Percentiles rank a stretch among this genome's conserved stretches.
Evolutionary conservation across 2,797 vertebrate species (phyloP).

Genomic region (Falco novaeseelandiae): DNA sequence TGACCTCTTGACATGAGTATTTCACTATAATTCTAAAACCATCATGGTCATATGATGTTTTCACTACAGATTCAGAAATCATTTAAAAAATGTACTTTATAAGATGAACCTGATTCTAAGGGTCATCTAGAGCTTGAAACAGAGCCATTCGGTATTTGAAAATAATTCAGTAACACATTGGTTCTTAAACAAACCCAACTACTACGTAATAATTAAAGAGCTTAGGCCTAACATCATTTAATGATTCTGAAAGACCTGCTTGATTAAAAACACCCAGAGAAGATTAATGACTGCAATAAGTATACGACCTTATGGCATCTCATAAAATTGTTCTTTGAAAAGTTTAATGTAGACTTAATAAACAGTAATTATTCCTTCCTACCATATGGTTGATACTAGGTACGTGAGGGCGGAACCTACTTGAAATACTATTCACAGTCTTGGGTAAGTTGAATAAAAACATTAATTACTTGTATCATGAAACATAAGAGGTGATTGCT

Average conservation of each 20-base stretch:
- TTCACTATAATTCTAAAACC: not conserved
- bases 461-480: slow-evolving; percentile 33
- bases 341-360: slow-evolving; percentile 60
- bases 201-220: not conserved
- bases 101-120: not conserved
- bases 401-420: not conserved
- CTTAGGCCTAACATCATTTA: not conserved
- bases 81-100: not conserved
- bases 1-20: not conserved
- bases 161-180: not conserved
- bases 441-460: slow-evolving; percentile 45
- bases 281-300: slow-evolving; percentile 61
- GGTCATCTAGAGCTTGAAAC: not conserved
- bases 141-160: not conserved
- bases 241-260: not conserved
- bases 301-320: slow-evolving; percentile 49
- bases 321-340: slow-evolving; percentile 51
- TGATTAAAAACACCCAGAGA: slow-evolving; percentile 49
- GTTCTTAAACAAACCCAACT: not conserved
- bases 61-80: not conserved
- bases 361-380: slow-evolving; percentile 61
- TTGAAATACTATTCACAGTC: slow-evolving; percentile 22
- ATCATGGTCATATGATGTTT: not conserved
- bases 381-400: slow-evolving; percentile 32
- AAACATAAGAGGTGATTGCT: not conserved